Percentiles rank a stretch among this genome's conserved stretches.
phyloP scores from a whole-genome alignment of 2,113 vertebrate genomes.

The Thalassoma bifasciatum region DNA sequence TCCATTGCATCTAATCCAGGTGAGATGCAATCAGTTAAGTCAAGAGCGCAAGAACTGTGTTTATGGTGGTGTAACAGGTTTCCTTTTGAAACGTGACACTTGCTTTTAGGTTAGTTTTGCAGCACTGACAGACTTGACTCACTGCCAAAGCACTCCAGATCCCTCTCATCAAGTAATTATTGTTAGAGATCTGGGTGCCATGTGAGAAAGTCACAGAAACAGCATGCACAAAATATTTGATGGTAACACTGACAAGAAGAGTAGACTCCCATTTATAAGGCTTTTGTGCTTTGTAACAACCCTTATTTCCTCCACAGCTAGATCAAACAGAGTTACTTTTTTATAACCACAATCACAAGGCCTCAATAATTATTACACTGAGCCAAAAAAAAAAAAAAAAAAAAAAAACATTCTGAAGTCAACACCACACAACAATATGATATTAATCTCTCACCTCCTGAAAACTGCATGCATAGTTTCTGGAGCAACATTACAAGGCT shows the following conservation, averaged over 20 bases:
- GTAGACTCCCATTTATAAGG: too few species aligned
- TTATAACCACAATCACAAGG: too few species aligned
- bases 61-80: slow-evolving; percentile 15
- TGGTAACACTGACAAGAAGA: neutral
- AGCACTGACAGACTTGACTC: neutral
- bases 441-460: too few species aligned
- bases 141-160: neutral
- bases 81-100: neutral
- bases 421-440: too few species aligned
- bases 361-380: too few species aligned
- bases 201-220: neutral
- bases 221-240: neutral
- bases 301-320: neutral
- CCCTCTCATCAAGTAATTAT: neutral
- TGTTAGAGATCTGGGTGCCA: neutral
- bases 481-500: too few species aligned
- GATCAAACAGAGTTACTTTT: too few species aligned
- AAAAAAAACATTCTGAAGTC: too few species aligned
- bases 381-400: too few species aligned
- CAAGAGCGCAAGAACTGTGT: neutral
- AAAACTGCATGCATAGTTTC: too few species aligned
- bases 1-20: slow-evolving; percentile 5
- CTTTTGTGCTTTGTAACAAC: neutral
- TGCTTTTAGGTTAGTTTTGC: neutral
- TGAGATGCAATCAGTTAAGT: neutral